Conservation (phyloP, 2,888 invertebrate genomes). For the Mechanitis mazaeus region DNA sequence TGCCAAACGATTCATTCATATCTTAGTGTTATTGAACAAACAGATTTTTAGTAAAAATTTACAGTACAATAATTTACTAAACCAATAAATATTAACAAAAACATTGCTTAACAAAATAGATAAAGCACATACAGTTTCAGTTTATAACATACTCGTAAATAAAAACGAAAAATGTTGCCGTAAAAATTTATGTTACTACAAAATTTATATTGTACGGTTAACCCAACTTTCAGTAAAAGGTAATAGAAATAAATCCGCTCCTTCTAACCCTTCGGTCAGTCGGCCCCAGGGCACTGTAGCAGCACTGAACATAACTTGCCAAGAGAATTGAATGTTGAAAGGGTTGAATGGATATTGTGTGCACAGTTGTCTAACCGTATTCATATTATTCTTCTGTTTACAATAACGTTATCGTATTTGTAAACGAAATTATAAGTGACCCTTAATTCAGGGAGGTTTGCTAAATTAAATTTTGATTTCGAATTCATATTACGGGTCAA, state of each 20-base stretch:
- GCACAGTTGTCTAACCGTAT: slow-evolving; percentile 15
- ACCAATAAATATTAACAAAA: too few relatives aligned
- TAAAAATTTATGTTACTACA: slow-evolving; percentile 5
- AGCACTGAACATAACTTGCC: slow-evolving; percentile 26
- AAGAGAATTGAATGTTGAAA: slow-evolving; percentile 47
- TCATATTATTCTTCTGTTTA: not conserved
- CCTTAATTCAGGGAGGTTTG: too few relatives aligned
- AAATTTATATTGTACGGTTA: slow-evolving; percentile 6
- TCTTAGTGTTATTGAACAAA: too few relatives aligned
- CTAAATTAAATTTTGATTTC: too few relatives aligned
- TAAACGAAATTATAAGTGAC: too few relatives aligned
- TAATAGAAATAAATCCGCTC: slow-evolving; percentile 52
- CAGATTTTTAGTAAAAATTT: too few relatives aligned
- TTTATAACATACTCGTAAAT: not conserved
- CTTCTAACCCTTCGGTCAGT: slow-evolving; percentile 29
- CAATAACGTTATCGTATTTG: not conserved
- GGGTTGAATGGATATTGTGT: slow-evolving; percentile 34
- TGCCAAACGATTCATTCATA: too few relatives aligned
- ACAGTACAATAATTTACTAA: too few relatives aligned
- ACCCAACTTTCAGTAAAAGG: slow-evolving; percentile 18
- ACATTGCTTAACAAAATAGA: too few relatives aligned
- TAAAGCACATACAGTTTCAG: not conserved
- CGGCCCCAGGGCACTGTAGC: slow-evolving; percentile 30
- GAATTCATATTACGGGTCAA: too few relatives aligned
- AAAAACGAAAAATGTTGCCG: slow-evolving; percentile 3